Evolutionary conservation across 2,797 vertebrate genomes (phyloP), one percentile per base, ranked within the genome.

Genomic region (Vespertilio murinus): DNA sequence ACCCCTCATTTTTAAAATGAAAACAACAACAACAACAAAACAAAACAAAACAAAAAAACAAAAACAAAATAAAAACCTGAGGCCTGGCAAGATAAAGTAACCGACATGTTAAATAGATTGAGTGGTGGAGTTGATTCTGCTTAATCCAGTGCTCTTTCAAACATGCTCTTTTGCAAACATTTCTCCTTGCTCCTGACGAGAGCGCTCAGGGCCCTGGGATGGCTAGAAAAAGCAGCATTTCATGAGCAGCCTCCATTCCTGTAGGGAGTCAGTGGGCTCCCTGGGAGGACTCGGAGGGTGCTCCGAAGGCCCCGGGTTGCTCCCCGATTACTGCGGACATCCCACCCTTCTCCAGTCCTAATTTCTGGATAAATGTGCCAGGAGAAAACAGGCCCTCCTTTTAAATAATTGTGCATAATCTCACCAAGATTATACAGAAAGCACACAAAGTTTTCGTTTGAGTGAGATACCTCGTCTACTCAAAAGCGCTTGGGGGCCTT

Each of bases 381-480:
- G 56, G 47, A 49, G 42, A 35, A 82, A 95, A 61, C 0, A 22
- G 88, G n/a, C 6, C 17, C 30, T 49, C 45, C n/a, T 88, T 78
- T 88, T n/a, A 13, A 74, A 87, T 79, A 92, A 67, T 33, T 33
- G n/a, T 71, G 35, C 5, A 16, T 28, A 30, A 13, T 52, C 33
- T 30, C 87, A 49, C 47, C 16, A 35, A 42, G 59, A 91, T 91
- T 80, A 78, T 70, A 74, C 71, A 93, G 80, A 95, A 75, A 91
- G 14, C 52, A 83, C 23, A n/a, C 5, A 73, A 42, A 56, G 85
- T 88, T 38, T 74, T 88, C 56, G n/a, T 23, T 38, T 30, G 81
- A 90, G 28, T 38, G 65, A 94, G 90, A 33, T 35, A 54, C 17
- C 20, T 49, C 70, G 18, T 89, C 23, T 71, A 22, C 16, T 49